phyloP scores from a whole-genome alignment of 2,797 vertebrate species.

The Gymnodraco acuticeps region DNA sequence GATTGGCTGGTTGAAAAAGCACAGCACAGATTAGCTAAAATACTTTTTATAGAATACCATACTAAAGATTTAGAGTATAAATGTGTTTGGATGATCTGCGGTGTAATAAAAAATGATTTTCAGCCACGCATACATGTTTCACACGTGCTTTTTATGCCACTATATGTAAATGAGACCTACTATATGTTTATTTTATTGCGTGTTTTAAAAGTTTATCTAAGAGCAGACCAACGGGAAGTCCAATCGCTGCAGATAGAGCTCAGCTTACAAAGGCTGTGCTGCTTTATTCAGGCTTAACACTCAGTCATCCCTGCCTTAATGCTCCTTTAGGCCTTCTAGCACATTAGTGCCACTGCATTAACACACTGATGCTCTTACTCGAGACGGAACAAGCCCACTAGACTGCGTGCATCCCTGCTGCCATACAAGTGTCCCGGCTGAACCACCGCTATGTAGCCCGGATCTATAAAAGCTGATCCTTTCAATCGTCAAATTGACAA shows the following conservation, averaged over 20 bases:
- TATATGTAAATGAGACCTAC: background rate
- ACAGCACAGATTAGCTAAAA: background rate
- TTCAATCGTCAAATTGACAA: conserved; percentile 40
- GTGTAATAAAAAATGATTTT: background rate
- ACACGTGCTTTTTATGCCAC: background rate
- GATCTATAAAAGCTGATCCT: conserved; percentile 54
- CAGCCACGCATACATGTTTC: too few species aligned
- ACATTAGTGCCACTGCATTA: conserved; percentile 78
- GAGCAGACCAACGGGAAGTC: conserved; percentile 26
- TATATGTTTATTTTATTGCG: background rate
- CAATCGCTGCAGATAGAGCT: conserved; percentile 60
- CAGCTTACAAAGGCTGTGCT: conserved; percentile 74
- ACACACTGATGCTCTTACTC: conserved; percentile 70
- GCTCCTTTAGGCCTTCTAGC: conserved; percentile 66
- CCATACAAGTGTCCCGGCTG: background rate
- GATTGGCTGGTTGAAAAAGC: background rate
- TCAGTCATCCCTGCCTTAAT: conserved; percentile 75
- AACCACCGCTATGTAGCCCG: conserved; percentile 20
- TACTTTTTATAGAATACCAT: background rate
- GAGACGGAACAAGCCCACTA: conserved; percentile 35
- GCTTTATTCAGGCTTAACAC: conserved; percentile 71
- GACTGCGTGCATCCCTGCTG: conserved; percentile 6
- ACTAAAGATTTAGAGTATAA: conserved; percentile 9
- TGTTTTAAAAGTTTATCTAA: conserved; percentile 39
- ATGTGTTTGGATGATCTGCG: background rate